Base-by-base conservation (phyloP, 2,113 vertebrate genomes). In the Castor canadensis region DNA sequence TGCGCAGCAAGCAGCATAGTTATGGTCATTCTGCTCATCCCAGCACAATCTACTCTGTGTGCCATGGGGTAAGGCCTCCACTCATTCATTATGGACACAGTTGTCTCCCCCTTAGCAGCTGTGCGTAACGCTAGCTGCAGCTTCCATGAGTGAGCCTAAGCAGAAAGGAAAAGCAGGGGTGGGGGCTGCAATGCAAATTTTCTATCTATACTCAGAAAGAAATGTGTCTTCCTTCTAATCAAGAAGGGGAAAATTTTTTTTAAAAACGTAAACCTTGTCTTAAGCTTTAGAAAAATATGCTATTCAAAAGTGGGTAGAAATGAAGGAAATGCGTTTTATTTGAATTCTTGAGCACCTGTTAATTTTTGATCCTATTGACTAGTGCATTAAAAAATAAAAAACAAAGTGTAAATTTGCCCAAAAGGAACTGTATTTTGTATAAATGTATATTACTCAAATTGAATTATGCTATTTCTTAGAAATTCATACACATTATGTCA, bases 291-390 rank as follows among this genome's bases (percentile, higher is more conserved):
- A 75, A 84, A 80, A 64, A 82, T 90, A 16, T 9, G 62, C 35
- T 60, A 1, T 32, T 67, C 45, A 91, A 77, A 92, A 95, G 52
- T n/a, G 2, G 12, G n/a, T 71, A 35, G 64, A 90, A 7, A 13
- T 80, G 79, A 89, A 87, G 30, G 38, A 62, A 56, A 56, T 45
- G 49, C 60, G 38, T 80, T 92, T 85, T 67, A 49, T 93, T 81
- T 64, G n/a, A 76, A 87, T 93, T 82, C 72, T 81, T 13, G n/a
- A n/a, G n/a, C n/a, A n/a, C n/a, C 17, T 95, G 40, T 80, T 96
- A 81, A 80, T 40, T 47, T 67, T 32, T 22, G 9, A 77, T 87
- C 1, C 9, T 9, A 43, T 8, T 92, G 11, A 90, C 19, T 73
- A 84, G n/a, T 45, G 2, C 56, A 87, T n/a, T n/a, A n/a, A n/a